Conservation (phyloP, 2,888 invertebrate species). For the Isotomurus palustris region DNA sequence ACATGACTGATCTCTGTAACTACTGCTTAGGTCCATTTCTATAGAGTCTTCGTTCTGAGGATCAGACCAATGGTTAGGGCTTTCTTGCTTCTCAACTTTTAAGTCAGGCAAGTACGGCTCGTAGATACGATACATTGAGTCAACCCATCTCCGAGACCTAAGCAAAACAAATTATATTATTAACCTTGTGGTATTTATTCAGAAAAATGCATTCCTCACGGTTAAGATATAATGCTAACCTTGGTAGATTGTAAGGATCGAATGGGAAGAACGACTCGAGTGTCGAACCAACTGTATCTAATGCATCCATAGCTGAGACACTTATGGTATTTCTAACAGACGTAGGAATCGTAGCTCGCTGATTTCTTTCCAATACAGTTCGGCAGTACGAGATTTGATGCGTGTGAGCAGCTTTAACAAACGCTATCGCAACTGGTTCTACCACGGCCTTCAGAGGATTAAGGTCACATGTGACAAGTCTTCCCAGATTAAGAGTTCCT, state of each 20-base stretch:
- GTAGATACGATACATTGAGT: conserved; percentile 12
- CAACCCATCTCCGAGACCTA: conserved; percentile 17
- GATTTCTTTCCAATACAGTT: conserved; percentile 79
- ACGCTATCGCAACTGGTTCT: conserved; percentile 69
- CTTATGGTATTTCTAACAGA: conserved; percentile 23
- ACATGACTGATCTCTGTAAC: conserved; percentile 8
- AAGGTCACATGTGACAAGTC: conserved; percentile 76
- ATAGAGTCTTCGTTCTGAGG: conserved; percentile 18
- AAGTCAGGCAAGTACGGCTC: conserved; percentile 20
- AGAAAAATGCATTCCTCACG: not conserved
- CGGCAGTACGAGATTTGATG: conserved; percentile 91
- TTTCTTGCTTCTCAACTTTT: conserved; percentile 17
- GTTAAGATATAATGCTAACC: not conserved
- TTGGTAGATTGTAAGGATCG: conserved; percentile 58
- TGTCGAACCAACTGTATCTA: conserved; percentile 46
- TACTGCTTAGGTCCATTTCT: conserved; percentile 24
- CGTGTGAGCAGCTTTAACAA: conserved; percentile 72
- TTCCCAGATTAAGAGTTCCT: conserved; percentile 62
- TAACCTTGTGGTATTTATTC: not conserved
- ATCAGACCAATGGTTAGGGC: not conserved
- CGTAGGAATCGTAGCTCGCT: conserved; percentile 34
- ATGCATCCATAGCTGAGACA: conserved; percentile 9
- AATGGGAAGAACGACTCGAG: conserved; percentile 77
- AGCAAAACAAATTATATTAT: not conserved
- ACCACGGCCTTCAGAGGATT: conserved; percentile 84